Evolutionary conservation across 2,797 vertebrate species (phyloP).

Genomic region (Acanthiza pusilla): DNA sequence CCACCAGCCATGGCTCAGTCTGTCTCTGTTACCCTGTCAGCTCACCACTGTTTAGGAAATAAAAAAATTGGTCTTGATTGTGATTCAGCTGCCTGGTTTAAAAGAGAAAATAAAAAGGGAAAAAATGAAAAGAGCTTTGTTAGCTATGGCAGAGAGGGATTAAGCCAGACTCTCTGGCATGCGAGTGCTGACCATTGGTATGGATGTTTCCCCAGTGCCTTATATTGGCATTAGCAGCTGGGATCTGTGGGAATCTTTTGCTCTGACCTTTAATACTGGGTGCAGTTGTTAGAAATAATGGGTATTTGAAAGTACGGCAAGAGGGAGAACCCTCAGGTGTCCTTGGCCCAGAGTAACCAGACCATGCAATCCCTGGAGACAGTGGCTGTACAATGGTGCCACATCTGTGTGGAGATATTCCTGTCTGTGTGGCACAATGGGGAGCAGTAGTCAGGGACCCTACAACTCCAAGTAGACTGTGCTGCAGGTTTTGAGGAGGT

Average conservation of each 20-base stretch:
- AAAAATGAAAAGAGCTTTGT: neutral
- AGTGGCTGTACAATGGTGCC: neutral
- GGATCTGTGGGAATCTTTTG: neutral
- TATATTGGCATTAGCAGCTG: neutral
- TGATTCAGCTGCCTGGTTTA: neutral
- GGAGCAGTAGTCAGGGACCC: neutral
- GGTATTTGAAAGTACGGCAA: neutral
- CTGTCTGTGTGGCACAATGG: neutral
- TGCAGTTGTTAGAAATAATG: neutral
- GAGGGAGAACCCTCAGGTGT: neutral
- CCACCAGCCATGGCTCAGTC: neutral
- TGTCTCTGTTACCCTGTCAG: neutral
- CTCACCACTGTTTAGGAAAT: neutral
- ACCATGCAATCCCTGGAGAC: fast-evolving
- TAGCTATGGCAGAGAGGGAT: neutral
- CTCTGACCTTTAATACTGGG: neutral
- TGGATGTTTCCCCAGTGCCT: neutral
- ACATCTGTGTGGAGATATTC: neutral
- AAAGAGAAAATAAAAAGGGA: neutral
- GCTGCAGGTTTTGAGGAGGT: neutral
- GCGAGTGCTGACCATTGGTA: neutral
- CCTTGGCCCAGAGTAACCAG: neutral
- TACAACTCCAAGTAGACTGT: neutral
- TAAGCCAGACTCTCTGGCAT: neutral
- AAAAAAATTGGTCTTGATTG: neutral